phyloP scores from a whole-genome alignment of 2,797 vertebrate species.

The Sphaeramia orbicularis region DNA sequence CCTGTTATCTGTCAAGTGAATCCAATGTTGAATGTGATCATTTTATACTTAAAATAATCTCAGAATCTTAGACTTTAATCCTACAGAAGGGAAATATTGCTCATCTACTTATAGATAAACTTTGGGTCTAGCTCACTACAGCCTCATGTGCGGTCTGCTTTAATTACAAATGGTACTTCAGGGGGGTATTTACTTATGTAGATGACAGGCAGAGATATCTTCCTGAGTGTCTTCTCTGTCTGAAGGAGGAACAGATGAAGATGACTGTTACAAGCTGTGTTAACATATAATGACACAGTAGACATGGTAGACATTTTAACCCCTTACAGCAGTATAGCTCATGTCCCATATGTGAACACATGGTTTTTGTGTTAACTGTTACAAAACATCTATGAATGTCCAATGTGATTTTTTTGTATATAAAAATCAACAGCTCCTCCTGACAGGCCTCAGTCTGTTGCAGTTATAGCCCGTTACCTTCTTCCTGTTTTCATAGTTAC shows the following conservation, averaged over 20 bases:
- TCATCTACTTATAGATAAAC: too few relatives aligned
- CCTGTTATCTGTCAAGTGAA: constrained; percentile 1
- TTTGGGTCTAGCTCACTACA: too few relatives aligned
- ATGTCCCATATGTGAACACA: not conserved
- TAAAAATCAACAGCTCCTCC: constrained; percentile 22
- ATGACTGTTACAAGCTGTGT: not conserved
- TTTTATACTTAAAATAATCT: not conserved
- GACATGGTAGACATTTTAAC: constrained; percentile 17
- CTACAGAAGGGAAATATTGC: too few relatives aligned
- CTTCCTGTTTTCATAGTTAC: constrained; percentile 74
- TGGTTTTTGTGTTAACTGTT: not conserved
- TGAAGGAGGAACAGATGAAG: constrained; percentile 3
- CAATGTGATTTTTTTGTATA: constrained; percentile 11
- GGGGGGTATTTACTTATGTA: not conserved
- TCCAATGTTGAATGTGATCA: constrained; percentile 3
- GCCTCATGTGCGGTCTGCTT: not conserved
- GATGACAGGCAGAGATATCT: constrained; percentile 2
- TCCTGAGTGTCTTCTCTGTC: not conserved
- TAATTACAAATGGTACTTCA: not conserved
- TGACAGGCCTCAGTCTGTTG: constrained; percentile 27
- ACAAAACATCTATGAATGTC: not conserved
- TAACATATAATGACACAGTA: constrained; percentile 6
- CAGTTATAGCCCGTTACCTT: constrained; percentile 22
- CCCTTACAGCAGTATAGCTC: not conserved
- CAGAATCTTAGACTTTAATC: not conserved